These are phyloP conservation scores for Clanis bilineata DNA, from an alignment of 2,888 invertebrate species.

Conservation along the genomic window DNA sequence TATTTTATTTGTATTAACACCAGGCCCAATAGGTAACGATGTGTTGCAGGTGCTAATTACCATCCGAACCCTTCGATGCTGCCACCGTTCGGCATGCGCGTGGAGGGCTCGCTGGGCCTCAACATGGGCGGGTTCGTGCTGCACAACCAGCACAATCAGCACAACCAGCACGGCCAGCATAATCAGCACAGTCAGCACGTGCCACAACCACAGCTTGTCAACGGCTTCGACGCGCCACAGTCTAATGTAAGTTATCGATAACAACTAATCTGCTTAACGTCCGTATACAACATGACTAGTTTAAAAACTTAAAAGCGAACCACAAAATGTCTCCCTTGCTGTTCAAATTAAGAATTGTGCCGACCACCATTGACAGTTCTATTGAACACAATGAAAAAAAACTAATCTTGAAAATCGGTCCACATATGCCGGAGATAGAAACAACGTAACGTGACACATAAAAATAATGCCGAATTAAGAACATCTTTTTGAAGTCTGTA, in stretches of 20 bases:
- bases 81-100: conserved; percentile 78
- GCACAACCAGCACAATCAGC: conserved; percentile 45
- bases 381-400: too few relatives aligned
- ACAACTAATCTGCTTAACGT: too few relatives aligned
- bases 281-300: too few relatives aligned
- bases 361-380: too few relatives aligned
- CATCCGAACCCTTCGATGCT: conserved; percentile 75
- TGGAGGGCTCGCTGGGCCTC: conserved; percentile 60
- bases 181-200: conserved; percentile 54
- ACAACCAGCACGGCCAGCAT: conserved; percentile 34
- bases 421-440: too few relatives aligned
- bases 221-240: conserved; percentile 67
- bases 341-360: too few relatives aligned
- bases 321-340: too few relatives aligned
- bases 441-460: too few relatives aligned
- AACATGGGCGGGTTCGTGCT: conserved; percentile 50
- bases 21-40: neutral
- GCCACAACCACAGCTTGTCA: conserved; percentile 54
- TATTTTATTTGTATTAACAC: conserved; percentile 2
- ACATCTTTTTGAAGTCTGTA: too few relatives aligned
- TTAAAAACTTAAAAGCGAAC: too few relatives aligned
- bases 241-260: conserved; percentile 51
- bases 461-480: too few relatives aligned
- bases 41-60: conserved; percentile 75
- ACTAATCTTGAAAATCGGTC: too few relatives aligned